Percentiles rank a stretch among this genome's conserved stretches.
Evolutionary conservation across 1,140 invertebrate species (phyloP).

Genomic region (Phortica variegata): DNA sequence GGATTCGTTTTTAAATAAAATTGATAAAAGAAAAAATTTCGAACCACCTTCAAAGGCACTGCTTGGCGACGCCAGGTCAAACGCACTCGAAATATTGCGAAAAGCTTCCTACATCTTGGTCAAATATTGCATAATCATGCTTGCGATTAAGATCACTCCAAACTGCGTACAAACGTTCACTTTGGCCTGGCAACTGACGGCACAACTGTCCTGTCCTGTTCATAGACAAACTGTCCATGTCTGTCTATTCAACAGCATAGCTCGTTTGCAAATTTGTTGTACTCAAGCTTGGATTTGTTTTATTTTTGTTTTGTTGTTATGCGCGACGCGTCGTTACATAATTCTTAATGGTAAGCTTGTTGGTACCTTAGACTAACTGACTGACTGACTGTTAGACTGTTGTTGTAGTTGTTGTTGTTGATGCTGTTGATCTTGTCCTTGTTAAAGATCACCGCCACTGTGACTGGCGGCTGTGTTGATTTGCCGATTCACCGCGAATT

Average conservation of each 20-base stretch:
- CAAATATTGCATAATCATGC: conserved; percentile 48
- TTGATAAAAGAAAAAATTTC: too few species aligned
- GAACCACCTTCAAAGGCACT: neutral
- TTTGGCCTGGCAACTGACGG: neutral
- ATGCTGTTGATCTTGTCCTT: conserved; percentile 20
- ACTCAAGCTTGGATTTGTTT: conserved; percentile 22
- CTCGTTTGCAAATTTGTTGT: conserved; percentile 50
- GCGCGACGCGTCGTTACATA: conserved; percentile 38
- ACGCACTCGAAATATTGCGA: neutral
- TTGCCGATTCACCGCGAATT: neutral
- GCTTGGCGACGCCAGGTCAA: neutral
- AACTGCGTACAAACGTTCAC: conserved; percentile 1
- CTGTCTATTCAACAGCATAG: conserved; percentile 45
- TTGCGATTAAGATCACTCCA: conserved; percentile 41
- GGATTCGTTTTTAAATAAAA: too few species aligned
- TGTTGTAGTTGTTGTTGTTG: conserved; percentile 1
- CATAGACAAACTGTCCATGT: too few species aligned
- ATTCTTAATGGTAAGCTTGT: conserved; percentile 31
- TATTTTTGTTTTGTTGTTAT: too few species aligned
- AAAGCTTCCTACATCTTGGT: neutral
- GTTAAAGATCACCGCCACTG: conserved; percentile 34
- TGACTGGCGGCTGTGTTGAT: conserved; percentile 40
- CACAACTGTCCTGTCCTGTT: conserved; percentile 47
- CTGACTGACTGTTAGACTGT: conserved; percentile 2
- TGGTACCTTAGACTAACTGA: conserved; percentile 8